Conservation (phyloP, 1,140 invertebrate species). For the Rhopalosiphum padi region DNA sequence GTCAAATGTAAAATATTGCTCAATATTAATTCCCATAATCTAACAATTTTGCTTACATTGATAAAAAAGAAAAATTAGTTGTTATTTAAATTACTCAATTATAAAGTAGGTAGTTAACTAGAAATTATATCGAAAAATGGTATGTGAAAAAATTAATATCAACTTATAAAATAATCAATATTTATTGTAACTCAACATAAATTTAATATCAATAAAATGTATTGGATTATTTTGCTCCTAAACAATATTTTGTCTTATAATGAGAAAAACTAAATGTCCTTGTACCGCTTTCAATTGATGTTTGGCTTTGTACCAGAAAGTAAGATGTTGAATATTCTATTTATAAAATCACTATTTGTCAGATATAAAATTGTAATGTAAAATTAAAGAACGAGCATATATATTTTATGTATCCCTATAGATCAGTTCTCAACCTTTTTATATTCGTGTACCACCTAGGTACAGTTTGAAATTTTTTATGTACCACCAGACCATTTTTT, state of each 20-base stretch:
- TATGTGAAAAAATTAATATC: not conserved
- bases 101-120: not conserved
- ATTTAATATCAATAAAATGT: not conserved
- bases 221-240: not conserved
- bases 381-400: not conserved
- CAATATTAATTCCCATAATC: conserved; percentile 18
- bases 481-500: too few relatives aligned
- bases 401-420: not conserved
- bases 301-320: conserved; percentile 38
- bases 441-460: too few relatives aligned
- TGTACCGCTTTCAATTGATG: not conserved
- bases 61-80: not conserved
- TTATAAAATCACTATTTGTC: conserved; percentile 27
- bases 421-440: too few relatives aligned
- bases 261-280: conserved; percentile 40
- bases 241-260: not conserved
- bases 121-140: not conserved
- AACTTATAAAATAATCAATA: not conserved
- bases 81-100: conserved; percentile 26
- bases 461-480: too few relatives aligned
- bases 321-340: conserved; percentile 20
- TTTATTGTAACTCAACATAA: not conserved
- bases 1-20: not conserved
- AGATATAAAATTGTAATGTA: not conserved
- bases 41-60: conserved; percentile 15